phyloP scores from a whole-genome alignment of 2,797 vertebrate genomes.

The Amblyopsis hoosieri region DNA sequence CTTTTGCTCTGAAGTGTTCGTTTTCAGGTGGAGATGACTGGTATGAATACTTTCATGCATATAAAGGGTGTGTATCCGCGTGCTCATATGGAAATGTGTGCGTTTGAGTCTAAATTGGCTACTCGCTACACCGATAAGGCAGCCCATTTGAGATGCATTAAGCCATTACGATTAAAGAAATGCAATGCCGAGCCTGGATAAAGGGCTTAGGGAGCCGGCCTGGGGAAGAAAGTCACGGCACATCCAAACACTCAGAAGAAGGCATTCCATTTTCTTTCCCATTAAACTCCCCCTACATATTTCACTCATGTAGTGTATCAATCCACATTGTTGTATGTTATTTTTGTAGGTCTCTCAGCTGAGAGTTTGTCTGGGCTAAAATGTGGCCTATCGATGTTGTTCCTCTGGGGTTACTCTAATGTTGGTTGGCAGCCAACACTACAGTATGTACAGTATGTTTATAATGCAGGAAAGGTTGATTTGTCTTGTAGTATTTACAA shows the following conservation, averaged over 20 bases:
- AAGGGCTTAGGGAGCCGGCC: conserved; percentile 41
- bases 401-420: conserved; percentile 15
- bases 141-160: conserved; percentile 41
- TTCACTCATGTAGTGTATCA: neutral
- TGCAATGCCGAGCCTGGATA: conserved; percentile 34
- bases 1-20: conserved; percentile 1
- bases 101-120: conserved; percentile 28
- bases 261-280: neutral
- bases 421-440: conserved; percentile 14
- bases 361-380: neutral
- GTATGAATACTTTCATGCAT: conserved; percentile 26
- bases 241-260: neutral
- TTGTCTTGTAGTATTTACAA: conserved; percentile 11
- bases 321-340: neutral
- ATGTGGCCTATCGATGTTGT: conserved; percentile 6
- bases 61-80: neutral
- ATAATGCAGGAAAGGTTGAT: too few relatives aligned
- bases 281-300: conserved; percentile 4
- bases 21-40: neutral
- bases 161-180: conserved; percentile 37
- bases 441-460: neutral
- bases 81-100: conserved; percentile 21
- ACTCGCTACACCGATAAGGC: conserved; percentile 43
- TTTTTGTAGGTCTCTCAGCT: neutral
- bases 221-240: conserved; percentile 9